phyloP scores from a whole-genome alignment of 2,797 vertebrate genomes.

The Sebastes oblongus region DNA sequence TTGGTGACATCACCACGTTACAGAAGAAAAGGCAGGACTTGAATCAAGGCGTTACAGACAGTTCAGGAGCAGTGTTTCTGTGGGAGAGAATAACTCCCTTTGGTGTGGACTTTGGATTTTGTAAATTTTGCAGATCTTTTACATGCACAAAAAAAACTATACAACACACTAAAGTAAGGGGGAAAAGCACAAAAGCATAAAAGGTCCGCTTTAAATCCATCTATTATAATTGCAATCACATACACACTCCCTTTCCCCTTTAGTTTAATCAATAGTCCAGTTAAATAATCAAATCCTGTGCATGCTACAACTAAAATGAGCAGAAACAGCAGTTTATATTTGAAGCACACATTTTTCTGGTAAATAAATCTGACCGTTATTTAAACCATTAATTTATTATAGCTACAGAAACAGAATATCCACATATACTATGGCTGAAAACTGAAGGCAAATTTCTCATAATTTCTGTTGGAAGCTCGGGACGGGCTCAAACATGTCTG shows the following conservation, averaged over 20 bases:
- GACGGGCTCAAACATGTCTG: neutral
- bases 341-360: neutral
- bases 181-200: too few relatives aligned
- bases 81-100: too few relatives aligned
- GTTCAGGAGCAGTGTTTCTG: too few relatives aligned
- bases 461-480: neutral
- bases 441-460: neutral
- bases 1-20: too few relatives aligned
- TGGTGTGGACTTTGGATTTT: too few relatives aligned
- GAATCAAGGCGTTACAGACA: too few relatives aligned
- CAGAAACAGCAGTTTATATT: neutral
- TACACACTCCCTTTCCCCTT: neutral
- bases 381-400: neutral
- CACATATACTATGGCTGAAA: neutral
- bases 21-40: too few relatives aligned
- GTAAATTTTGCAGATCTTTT: too few relatives aligned
- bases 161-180: too few relatives aligned
- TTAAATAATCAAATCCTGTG: neutral
- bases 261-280: neutral
- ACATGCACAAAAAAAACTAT: too few relatives aligned
- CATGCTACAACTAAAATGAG: neutral
- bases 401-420: neutral
- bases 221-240: neutral
- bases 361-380: neutral
- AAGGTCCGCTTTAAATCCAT: neutral